Evolutionary conservation across 2,113 vertebrate species (phyloP), one percentile per base, ranked within the genome.

Genomic region (Merops nubicus): DNA sequence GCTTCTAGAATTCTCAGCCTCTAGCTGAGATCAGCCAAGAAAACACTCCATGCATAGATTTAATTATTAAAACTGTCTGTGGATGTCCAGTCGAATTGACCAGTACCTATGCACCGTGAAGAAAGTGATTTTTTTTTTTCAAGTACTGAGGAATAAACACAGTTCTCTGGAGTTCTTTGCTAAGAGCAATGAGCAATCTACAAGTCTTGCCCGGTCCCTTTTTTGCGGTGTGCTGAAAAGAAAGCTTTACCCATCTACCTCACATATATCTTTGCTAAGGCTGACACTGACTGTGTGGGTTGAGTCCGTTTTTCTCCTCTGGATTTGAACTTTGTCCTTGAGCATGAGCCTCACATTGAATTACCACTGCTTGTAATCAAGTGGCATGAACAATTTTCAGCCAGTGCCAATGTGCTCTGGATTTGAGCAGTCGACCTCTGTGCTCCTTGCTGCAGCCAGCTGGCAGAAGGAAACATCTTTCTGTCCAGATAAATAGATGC

Each of bases 351-450:
- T 62, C 36, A 18, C 1, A 1, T 75, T 89, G 78, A 57, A 33
- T 62, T 48, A 15, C 8, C 48, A 40, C 10, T n/a, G 5, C 13
- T 17, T n/a, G 13, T 40, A 21, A 31, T 16, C n/a, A 42, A 83
- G 53, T 54, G 33, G 10, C 17, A 20, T 0, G 0, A 17, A 78
- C 3, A 10, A 6, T 40, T 51, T 59, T 26, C 40, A 60, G 38
- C 3, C n/a, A 33, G 31, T 25, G 15, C 15, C 23, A 75, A 12
- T n/a, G 18, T 2, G 2, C 26, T 15, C 26, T 14, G 19, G 19
- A 15, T 59, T 40, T 59, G n/a, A 77, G 26, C 29, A 43, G 36
- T 22, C 15, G 23, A 25, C 11, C 57, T 18, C 45, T 26, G 20
- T 23, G 29, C 6, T 77, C 28, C 11, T 38, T 56, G 64, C 33